phyloP scores from a whole-genome alignment of 1,140 invertebrate species.

The Drosophila azteca region DNA sequence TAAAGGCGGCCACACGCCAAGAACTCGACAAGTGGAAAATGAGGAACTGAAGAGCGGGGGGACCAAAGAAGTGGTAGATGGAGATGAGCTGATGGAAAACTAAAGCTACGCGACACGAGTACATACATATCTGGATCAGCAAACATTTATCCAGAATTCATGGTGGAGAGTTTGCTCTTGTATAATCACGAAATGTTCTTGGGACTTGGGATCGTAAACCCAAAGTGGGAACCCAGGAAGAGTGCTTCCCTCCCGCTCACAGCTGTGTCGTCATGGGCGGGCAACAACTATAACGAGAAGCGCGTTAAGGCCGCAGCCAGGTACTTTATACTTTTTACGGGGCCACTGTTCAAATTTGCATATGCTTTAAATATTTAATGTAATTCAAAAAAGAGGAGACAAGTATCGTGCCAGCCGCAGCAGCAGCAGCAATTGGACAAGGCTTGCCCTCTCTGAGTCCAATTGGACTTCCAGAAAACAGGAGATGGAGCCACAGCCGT shows the following conservation, averaged over 20 bases:
- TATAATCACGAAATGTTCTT: too few species aligned
- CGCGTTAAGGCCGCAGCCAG: slow-evolving; percentile 58
- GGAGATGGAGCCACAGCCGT: slow-evolving; percentile 11
- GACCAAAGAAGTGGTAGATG: slow-evolving; percentile 43
- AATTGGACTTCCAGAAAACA: slow-evolving; percentile 49
- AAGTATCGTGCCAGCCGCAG: slow-evolving; percentile 38
- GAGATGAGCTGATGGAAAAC: slow-evolving; percentile 24
- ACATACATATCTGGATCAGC: slow-evolving; percentile 8
- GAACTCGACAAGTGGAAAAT: slow-evolving; percentile 4
- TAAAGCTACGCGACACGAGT: neutral
- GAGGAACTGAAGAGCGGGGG: neutral
- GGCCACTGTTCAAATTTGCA: slow-evolving; percentile 80
- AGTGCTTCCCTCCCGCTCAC: too few species aligned
- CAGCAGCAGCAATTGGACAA: slow-evolving; percentile 56
- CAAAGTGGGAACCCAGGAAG: too few species aligned
- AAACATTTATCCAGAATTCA: too few species aligned
- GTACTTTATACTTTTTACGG: slow-evolving; percentile 65
- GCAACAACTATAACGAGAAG: slow-evolving; percentile 31
- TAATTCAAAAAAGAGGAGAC: slow-evolving; percentile 75
- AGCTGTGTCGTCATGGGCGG: neutral
- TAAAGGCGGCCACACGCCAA: slow-evolving; percentile 53
- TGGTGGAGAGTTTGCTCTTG: too few species aligned
- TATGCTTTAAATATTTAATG: slow-evolving; percentile 83
- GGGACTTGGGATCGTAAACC: too few species aligned
- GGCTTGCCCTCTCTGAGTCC: slow-evolving; percentile 39